These are phyloP conservation scores for Fistularia tabacaria DNA, from an alignment of 2,797 vertebrate species.

Conservation along the genomic window DNA sequence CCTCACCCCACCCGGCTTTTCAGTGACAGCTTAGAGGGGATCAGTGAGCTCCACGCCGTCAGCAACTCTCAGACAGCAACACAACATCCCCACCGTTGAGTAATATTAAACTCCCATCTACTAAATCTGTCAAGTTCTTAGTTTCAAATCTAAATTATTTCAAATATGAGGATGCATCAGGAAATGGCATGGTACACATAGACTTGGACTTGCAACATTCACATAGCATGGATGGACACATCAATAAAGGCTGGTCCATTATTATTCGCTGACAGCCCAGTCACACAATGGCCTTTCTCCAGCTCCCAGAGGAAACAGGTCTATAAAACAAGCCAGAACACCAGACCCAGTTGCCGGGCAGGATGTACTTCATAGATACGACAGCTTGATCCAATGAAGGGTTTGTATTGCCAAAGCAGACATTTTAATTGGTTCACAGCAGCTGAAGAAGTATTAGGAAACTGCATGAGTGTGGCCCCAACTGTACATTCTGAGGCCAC, in stretches of 20 bases:
- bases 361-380: conserved; percentile 52
- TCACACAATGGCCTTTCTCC: conserved; percentile 35
- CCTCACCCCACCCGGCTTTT: conserved; percentile 43
- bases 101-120: conserved; percentile 19
- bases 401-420: conserved; percentile 32
- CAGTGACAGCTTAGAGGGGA: conserved; percentile 62
- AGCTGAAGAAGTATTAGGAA: conserved; percentile 51
- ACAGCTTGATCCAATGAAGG: conserved; percentile 54
- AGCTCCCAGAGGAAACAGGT: conserved; percentile 40
- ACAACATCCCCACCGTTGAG: conserved; percentile 6
- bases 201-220: not conserved
- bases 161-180: conserved; percentile 23
- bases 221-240: conserved; percentile 7
- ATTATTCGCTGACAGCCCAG: conserved; percentile 30
- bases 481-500: conserved; percentile 8
- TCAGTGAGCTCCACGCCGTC: conserved; percentile 60
- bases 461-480: conserved; percentile 30
- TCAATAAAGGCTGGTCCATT: conserved; percentile 31
- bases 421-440: conserved; percentile 52
- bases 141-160: not conserved
- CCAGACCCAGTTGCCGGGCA: conserved; percentile 68
- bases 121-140: conserved; percentile 29
- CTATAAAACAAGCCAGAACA: conserved; percentile 53
- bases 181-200: conserved; percentile 24
- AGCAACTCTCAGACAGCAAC: conserved; percentile 62